Evolutionary conservation across 30 jellyfish, hydroid and myxozoan species (phyloP), one percentile per base, ranked within the genome.

Genomic region (Nemopilema nomurai): DNA sequence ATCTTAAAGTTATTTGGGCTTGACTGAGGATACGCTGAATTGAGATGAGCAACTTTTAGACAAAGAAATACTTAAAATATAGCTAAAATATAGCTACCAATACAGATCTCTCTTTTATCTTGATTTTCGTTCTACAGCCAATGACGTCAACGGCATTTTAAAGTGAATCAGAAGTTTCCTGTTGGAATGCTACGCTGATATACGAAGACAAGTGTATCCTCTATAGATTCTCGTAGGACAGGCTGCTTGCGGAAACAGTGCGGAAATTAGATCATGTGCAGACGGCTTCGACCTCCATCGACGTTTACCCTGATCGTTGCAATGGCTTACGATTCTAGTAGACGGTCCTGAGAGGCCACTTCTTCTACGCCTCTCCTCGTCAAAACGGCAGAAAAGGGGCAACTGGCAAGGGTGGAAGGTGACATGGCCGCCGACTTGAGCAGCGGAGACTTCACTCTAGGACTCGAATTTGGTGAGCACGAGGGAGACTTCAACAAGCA

Each of bases 401-500:
- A 72, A 17, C 86, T 66, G 16, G 74, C 71, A 0, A 57, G 19
- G 0, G 81, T 17, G 0, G 86, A 32, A 8, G 80, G 86, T 29
- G 92, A 63, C 30, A 83, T 25, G 64, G 86, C 62, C 25, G 92
- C 33, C 1, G 86, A 30, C 74, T 32, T 53, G 1, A 74, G 16
- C 9, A 32, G 51, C 23, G 79, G 26, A 0, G 87, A 25, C 63
- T 80, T 24, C 20, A 73, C 77, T 73, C 80, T 71, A 0, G 92
- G 92, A 66, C 92, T 83, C 1, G 81, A 23, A 16, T 79, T 51
- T 20, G 92, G 92, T 4, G 92, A 83, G 8, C 67, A 72, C 4
- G 80, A 28, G 0, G 92, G 92, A 57, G 92, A 83, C 76, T 72
- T 51, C 18, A 83, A 74, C 18, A 83, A 50, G 32, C 92, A 83